phyloP scores from a whole-genome alignment of 2,113 vertebrate genomes.

The Otocyon megalotis region DNA sequence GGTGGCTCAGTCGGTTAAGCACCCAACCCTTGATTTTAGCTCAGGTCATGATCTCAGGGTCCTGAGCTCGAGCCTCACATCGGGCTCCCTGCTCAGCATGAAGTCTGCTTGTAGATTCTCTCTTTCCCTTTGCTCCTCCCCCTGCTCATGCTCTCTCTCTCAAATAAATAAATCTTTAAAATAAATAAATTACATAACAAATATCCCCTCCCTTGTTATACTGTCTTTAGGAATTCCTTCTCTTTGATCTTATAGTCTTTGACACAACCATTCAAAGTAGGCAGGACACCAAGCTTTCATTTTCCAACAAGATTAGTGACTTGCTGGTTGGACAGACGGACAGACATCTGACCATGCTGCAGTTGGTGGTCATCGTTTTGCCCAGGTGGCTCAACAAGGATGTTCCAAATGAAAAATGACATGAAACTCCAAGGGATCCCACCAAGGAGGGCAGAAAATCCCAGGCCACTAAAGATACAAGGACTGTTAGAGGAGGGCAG shows the following conservation, averaged over 20 bases:
- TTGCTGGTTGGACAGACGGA: background rate
- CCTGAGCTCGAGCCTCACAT: background rate
- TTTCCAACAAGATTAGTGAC: background rate
- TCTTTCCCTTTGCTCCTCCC: background rate
- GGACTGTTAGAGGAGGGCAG: background rate
- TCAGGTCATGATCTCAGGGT: background rate
- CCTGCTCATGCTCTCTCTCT: background rate
- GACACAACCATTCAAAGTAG: background rate
- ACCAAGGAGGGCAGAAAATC: background rate
- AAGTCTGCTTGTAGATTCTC: background rate
- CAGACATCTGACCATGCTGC: no score
- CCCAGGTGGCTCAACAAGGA: background rate
- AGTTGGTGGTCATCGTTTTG: background rate
- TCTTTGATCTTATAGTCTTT: background rate
- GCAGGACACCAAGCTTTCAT: background rate
- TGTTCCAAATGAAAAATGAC: background rate
- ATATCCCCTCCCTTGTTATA: background rate
- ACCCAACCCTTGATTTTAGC: background rate
- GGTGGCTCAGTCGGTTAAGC: background rate
- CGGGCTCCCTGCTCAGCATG: background rate
- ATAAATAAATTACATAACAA: background rate
- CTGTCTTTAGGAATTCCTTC: background rate
- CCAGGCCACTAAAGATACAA: background rate
- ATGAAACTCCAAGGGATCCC: background rate
- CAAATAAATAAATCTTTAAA: background rate